Evolutionary conservation across 1,140 invertebrate species (phyloP), one percentile per base, ranked within the genome.

Genomic region (Pygmarrhopalites habei): DNA sequence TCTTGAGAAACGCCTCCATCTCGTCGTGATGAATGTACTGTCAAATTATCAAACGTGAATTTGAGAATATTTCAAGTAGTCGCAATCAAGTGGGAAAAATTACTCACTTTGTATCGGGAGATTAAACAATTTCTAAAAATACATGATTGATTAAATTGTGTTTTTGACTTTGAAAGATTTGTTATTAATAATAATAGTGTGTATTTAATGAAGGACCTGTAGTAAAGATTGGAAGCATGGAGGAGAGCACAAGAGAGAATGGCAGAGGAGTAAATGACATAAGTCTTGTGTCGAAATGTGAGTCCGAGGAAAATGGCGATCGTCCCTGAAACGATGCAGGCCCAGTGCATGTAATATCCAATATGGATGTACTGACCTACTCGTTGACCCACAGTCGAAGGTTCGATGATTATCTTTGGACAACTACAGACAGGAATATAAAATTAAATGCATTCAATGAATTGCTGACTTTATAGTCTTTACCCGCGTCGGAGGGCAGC

Each of bases 211-310:
- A 39, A 17, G 17, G 35, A 17, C 10, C 7, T 39, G 46, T 52
- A 52, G 49, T 52, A 52, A 10, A 52, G n/a, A 52, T 52, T 52
- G 14, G 49, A 52, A 4, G 49, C 19, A 52, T 52, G 49, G 49
- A 52, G 49, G 10, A 52, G 49, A 52, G 23, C 14, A 28, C 49
- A 52, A 12, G 49, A 52, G 10, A 52, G 4, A 4, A 28, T 28
- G 49, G 49, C 19, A 52, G 4, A 26, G 7, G 49, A 7, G 25
- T 52, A 52, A 52, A 52, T 52, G 3, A 52, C 25, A 26, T 52
- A 52, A 7, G 49, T 52, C 28, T 52, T 52, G 25, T 52, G 49
- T 15, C 49, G 49, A 52, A 52, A 52, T 3, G 49, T 52, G n/a
- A 52, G 25, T 28, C 49, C 23, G 7, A n/a, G 44, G n/a, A 47